Conservation (phyloP, 2,113 vertebrate genomes). For the Phrynocephalus versicolor region DNA sequence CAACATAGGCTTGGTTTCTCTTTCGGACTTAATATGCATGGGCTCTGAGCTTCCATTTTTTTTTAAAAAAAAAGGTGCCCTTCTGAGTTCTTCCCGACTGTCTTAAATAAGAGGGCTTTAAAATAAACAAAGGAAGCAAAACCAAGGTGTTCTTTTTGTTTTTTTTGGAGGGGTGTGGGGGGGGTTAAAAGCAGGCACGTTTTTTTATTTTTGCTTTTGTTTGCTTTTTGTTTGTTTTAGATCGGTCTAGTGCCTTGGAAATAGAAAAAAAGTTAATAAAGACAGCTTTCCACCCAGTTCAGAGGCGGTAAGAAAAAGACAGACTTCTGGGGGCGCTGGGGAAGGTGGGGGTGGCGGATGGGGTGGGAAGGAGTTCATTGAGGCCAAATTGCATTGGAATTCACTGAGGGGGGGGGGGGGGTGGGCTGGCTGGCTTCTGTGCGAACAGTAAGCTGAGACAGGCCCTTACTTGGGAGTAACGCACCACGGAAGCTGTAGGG, state of each 20-base stretch:
- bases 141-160: constrained; percentile 54
- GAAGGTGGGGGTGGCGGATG: not conserved
- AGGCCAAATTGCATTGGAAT: no score
- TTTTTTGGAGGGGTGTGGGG: no score
- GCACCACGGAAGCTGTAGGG: not conserved
- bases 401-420: no score
- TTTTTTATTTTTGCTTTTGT: constrained; percentile 62
- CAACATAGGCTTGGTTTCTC: not conserved
- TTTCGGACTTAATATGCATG: not conserved
- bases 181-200: constrained; percentile 45
- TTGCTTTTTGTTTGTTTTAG: constrained; percentile 75
- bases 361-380: no score
- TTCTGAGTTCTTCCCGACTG: no score
- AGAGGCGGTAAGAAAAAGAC: constrained; percentile 82
- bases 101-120: no score
- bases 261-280: constrained; percentile 90
- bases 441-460: not conserved
- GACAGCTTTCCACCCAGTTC: constrained; percentile 88
- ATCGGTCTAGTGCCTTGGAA: constrained; percentile 97
- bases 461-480: not conserved
- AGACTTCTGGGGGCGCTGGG: not conserved
- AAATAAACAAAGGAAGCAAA: not conserved
- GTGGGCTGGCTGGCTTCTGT: no score
- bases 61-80: no score
- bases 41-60: not conserved